These are phyloP conservation scores for Lineus longissimus DNA, from an alignment of 1,140 invertebrate genomes.

Conservation along the genomic window DNA sequence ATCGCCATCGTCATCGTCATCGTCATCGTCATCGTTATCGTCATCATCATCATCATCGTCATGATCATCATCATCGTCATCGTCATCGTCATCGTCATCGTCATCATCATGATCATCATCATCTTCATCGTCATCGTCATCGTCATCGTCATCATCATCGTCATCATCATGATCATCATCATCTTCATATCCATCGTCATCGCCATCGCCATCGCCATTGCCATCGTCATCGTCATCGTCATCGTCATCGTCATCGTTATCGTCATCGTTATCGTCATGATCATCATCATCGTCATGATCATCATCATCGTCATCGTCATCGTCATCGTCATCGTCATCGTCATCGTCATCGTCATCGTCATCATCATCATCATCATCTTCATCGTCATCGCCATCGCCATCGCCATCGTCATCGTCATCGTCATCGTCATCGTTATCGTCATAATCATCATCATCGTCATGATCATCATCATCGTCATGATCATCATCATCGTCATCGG, in stretches of 20 bases:
- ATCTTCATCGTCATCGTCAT: not conserved
- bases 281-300: too few species aligned
- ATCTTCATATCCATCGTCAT: not conserved
- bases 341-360: conserved; percentile 2
- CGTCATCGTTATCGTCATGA: too few species aligned
- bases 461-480: too few species aligned
- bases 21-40: not conserved
- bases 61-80: too few species aligned
- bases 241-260: not conserved
- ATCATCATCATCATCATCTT: conserved; percentile 1
- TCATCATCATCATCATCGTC: too few species aligned
- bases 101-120: not conserved
- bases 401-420: conserved; percentile 2
- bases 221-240: not conserved
- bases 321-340: conserved; percentile 2
- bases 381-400: conserved; percentile 2
- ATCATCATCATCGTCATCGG: too few species aligned
- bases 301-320: conserved; percentile 2
- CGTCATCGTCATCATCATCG: not conserved
- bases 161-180: conserved; percentile 5
- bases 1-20: too few species aligned
- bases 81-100: conserved; percentile 5
- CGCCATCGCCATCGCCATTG: not conserved
- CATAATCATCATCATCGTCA: too few species aligned
- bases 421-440: conserved; percentile 2